Conservation (phyloP, 23 tunicate genomes). For the Ascidia mentula region DNA sequence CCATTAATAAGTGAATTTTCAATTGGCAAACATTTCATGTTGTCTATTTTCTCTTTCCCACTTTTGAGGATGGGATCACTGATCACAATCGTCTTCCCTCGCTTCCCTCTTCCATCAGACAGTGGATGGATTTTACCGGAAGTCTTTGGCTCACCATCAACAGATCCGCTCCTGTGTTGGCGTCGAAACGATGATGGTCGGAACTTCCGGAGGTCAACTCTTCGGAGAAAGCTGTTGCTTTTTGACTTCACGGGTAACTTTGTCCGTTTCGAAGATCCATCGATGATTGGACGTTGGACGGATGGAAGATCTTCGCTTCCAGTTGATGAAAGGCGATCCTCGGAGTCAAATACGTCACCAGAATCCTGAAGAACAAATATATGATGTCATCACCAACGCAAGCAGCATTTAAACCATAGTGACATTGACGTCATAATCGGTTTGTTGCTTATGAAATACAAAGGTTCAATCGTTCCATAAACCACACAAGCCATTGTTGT, state of each 20-base stretch:
- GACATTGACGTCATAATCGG: too few relatives aligned
- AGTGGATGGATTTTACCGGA: not conserved
- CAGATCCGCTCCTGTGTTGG: constrained; percentile 31
- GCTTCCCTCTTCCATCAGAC: constrained; percentile 28
- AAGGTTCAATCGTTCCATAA: too few relatives aligned
- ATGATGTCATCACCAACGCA: too few relatives aligned
- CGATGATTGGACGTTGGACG: not conserved
- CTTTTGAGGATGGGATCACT: constrained; percentile 52
- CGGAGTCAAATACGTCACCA: constrained; percentile 2
- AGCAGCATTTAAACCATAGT: too few relatives aligned
- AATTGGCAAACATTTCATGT: constrained; percentile 58
- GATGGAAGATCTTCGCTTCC: not conserved
- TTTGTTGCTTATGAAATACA: too few relatives aligned
- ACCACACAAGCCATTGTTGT: too few relatives aligned
- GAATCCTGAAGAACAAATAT: not conserved
- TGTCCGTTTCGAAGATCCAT: not conserved
- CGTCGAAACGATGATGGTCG: constrained; percentile 54
- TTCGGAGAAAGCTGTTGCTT: constrained; percentile 56
- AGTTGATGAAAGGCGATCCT: not conserved
- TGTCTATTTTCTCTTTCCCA: constrained; percentile 61
- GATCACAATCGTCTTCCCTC: constrained; percentile 19
- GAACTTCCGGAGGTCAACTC: constrained; percentile 52
- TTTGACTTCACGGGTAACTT: constrained; percentile 4
- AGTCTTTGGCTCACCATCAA: not conserved
- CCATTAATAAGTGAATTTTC: constrained; percentile 17